Conservation (phyloP, 2,888 invertebrate species). For the Euzophera pinguis region DNA sequence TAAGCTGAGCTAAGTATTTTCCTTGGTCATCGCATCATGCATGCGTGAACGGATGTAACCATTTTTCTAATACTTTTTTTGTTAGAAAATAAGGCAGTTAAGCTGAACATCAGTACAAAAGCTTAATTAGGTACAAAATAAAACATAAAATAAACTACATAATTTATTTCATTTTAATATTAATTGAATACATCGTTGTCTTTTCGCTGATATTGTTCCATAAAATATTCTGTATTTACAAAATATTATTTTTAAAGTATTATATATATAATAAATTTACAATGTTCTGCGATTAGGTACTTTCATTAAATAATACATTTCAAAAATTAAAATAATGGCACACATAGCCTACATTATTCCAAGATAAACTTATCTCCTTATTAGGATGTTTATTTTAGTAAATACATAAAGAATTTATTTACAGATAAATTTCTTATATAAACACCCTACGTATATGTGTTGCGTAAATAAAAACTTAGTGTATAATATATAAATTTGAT, state of each 20-base stretch:
- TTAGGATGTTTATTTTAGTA: background rate
- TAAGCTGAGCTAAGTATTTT: no score
- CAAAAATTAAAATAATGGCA: slow-evolving; percentile 67
- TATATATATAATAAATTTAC: slow-evolving; percentile 9
- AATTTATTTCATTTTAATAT: slow-evolving; percentile 28
- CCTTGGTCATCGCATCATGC: no score
- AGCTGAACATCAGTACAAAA: no score
- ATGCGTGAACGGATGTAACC: no score
- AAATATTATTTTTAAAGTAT: slow-evolving; percentile 20
- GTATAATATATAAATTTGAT: background rate
- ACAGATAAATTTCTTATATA: background rate
- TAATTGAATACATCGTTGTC: slow-evolving; percentile 43
- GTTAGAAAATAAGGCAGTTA: no score
- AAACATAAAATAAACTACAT: slow-evolving; percentile 18
- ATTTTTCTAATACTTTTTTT: no score
- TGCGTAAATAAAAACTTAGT: no score
- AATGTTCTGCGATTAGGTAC: slow-evolving; percentile 1
- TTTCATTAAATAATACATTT: slow-evolving; percentile 30
- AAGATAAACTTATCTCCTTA: slow-evolving; percentile 18
- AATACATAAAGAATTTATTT: slow-evolving; percentile 7
- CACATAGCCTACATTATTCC: slow-evolving; percentile 71
- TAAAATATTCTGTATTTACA: slow-evolving; percentile 23
- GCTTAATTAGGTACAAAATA: background rate
- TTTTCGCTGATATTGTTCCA: slow-evolving; percentile 30
- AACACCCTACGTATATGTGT: background rate